A percentile compares a stretch with the other conserved stretches of the same genome.
These are phyloP conservation scores for Eupeodes latifasciatus DNA, from an alignment of 2,888 invertebrate species.

Conservation along the genomic window DNA sequence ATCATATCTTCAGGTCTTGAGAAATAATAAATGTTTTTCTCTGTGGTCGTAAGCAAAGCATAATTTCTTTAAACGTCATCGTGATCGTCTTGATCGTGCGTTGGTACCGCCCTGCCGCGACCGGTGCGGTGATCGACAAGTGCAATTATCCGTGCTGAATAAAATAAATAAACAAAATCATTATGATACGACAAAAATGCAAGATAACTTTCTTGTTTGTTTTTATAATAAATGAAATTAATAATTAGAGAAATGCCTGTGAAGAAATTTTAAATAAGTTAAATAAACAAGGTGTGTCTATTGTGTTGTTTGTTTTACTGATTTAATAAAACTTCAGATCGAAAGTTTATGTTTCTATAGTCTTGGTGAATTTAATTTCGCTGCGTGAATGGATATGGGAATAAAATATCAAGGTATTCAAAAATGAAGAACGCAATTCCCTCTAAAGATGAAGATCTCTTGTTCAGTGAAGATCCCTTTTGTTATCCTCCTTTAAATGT, in stretches of 20 bases:
- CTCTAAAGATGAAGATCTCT: too few relatives aligned
- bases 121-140: constrained; percentile 8
- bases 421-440: too few relatives aligned
- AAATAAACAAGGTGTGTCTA: constrained; percentile 14
- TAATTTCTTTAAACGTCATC: constrained; percentile 39
- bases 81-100: constrained; percentile 34
- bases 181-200: constrained; percentile 15
- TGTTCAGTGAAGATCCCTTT: not conserved
- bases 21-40: constrained; percentile 8
- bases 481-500: constrained; percentile 35
- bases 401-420: too few relatives aligned
- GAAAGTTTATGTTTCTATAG: constrained; percentile 40
- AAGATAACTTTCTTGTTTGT: constrained; percentile 40
- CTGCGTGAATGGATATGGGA: too few relatives aligned
- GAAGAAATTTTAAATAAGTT: constrained; percentile 39
- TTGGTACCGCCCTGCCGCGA: not conserved
- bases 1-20: constrained; percentile 15
- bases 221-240: constrained; percentile 44
- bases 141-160: constrained; percentile 25
- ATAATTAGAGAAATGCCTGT: constrained; percentile 45
- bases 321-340: constrained; percentile 1
- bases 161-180: not conserved
- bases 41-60: constrained; percentile 28
- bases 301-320: constrained; percentile 28
- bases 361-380: not conserved